phyloP scores from a whole-genome alignment of 2,113 vertebrate genomes.

The Tupaia chinensis region DNA sequence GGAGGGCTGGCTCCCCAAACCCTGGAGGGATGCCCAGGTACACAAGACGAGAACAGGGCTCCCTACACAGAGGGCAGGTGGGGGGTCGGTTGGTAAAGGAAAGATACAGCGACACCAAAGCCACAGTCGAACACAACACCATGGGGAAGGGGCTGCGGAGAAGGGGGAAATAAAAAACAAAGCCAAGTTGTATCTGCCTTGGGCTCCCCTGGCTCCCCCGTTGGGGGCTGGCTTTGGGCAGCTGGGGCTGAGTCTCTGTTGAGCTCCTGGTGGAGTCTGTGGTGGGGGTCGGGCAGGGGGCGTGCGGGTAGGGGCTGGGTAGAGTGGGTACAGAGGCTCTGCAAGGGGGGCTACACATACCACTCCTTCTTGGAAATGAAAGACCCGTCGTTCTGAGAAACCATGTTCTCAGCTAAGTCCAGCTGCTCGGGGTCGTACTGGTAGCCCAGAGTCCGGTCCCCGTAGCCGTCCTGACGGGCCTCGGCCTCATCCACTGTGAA shows the following conservation, averaged over 20 bases:
- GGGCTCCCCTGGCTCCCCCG: slow-evolving; percentile 25
- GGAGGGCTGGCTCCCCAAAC: slow-evolving; percentile 62
- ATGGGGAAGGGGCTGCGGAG: slow-evolving; percentile 64
- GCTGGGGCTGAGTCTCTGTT: slow-evolving; percentile 65
- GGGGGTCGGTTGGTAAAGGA: slow-evolving; percentile 70
- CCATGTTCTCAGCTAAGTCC: slow-evolving; percentile 97
- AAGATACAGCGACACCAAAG: slow-evolving; percentile 86
- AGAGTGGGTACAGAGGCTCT: slow-evolving; percentile 75
- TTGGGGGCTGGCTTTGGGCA: slow-evolving; percentile 61
- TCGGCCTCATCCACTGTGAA: slow-evolving; percentile 98
- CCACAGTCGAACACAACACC: slow-evolving; percentile 88
- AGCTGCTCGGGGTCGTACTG: slow-evolving; percentile 96
- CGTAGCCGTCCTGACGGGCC: slow-evolving; percentile 92
- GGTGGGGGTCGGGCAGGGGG: slow-evolving; percentile 58
- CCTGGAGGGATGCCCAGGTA: slow-evolving; percentile 80
- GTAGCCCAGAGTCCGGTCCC: slow-evolving; percentile 96
- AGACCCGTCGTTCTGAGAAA: slow-evolving; percentile 99
- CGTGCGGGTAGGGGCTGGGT: slow-evolving; percentile 46
- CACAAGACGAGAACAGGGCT: slow-evolving; percentile 84
- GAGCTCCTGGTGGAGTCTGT: slow-evolving; percentile 48
- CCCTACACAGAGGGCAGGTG: slow-evolving; percentile 82
- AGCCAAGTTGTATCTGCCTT: slow-evolving; percentile 67
- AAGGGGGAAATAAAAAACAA: slow-evolving; percentile 62
- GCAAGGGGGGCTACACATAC: slow-evolving; percentile 93
- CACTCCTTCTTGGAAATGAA: slow-evolving; percentile 99